Conservation (phyloP, 1,140 invertebrate genomes). For the Drosophila sproati region DNA sequence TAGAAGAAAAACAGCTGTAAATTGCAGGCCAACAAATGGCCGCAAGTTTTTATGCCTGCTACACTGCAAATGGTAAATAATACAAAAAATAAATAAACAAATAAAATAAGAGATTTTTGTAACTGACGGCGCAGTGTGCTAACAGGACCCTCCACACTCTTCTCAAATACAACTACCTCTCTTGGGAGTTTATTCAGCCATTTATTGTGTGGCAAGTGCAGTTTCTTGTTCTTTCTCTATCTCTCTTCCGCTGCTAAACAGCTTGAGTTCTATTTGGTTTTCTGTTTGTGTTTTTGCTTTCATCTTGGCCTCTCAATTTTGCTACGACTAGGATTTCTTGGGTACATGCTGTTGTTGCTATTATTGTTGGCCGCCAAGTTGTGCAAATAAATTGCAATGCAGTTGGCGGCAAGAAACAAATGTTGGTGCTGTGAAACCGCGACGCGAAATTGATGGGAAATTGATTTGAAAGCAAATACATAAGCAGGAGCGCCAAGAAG, state of each 20-base stretch:
- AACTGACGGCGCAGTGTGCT: constrained; percentile 18
- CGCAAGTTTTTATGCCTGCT: constrained; percentile 13
- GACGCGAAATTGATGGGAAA: constrained; percentile 79
- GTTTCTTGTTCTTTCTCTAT: constrained; percentile 62
- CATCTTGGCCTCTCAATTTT: constrained; percentile 50
- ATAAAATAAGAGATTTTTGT: constrained; percentile 38
- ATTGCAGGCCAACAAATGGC: constrained; percentile 3
- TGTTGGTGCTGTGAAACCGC: constrained; percentile 63
- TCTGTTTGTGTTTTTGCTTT: constrained; percentile 48
- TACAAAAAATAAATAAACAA: constrained; percentile 68
- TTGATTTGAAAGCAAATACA: constrained; percentile 82
- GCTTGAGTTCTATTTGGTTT: constrained; percentile 70
- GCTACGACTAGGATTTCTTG: constrained; percentile 40
- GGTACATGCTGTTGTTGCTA: neutral
- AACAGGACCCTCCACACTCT: constrained; percentile 1
- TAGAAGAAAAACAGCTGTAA: neutral
- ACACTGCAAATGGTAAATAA: constrained; percentile 72
- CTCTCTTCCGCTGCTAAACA: constrained; percentile 11
- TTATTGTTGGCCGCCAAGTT: constrained; percentile 43
- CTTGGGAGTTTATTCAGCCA: constrained; percentile 60
- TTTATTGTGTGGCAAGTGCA: constrained; percentile 80
- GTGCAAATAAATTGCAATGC: constrained; percentile 77
- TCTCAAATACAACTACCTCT: constrained; percentile 22
- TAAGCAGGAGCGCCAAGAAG: constrained; percentile 48
- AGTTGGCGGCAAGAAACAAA: constrained; percentile 49